Base-by-base conservation (phyloP, 2,888 invertebrate species). In the Reticulitermes lucifugus region DNA sequence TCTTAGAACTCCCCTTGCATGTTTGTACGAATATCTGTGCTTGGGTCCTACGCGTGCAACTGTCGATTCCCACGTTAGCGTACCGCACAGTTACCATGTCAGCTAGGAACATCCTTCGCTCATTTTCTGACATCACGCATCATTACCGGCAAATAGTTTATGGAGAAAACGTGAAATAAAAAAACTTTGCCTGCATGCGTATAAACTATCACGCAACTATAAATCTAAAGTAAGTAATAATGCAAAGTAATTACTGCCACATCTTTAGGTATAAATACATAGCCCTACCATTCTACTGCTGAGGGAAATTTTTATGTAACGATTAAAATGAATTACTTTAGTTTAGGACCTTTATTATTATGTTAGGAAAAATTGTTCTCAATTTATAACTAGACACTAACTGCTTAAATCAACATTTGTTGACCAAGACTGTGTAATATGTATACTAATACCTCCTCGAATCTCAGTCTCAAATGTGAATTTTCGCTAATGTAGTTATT, bases 61-160 rank as follows among this genome's bases (percentile, higher is more conserved):
- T 41, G 79, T 46, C 79, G 18, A 43, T 81, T 81, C 81, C 81
- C 81, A 81, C 70, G 70, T 77, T 77, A 41, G 6, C 22, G 77
- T 77, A 77, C 43, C 77, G 25, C 43, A 46, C 46, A 77, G 41
- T 77, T 77, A n/a, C 77, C 77, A n/a, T 46, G 77, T 46, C 51
- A 77, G 77, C n/a, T 46, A 77, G 0, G 46, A 46, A 77, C n/a
- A 77, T 77, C 70, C 70, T 65, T 81, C 80, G 35, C 60, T 80
- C 79, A 51, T 79, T 79, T 79, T 79, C 79, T 79, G 51, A 25
- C 51, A 79, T 79, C 81, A 81, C 81, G 81, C 70, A 46, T 81
- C 70, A 81, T 81, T 81, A 81, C 81, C 81, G 70, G 43, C 81
- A 46, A 70, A 65, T 60, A 43, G 70, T 81, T 81, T 81, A 81